These are phyloP conservation scores for Lepidurus apus DNA, from an alignment of 1,140 invertebrate genomes.

Conservation along the genomic window DNA sequence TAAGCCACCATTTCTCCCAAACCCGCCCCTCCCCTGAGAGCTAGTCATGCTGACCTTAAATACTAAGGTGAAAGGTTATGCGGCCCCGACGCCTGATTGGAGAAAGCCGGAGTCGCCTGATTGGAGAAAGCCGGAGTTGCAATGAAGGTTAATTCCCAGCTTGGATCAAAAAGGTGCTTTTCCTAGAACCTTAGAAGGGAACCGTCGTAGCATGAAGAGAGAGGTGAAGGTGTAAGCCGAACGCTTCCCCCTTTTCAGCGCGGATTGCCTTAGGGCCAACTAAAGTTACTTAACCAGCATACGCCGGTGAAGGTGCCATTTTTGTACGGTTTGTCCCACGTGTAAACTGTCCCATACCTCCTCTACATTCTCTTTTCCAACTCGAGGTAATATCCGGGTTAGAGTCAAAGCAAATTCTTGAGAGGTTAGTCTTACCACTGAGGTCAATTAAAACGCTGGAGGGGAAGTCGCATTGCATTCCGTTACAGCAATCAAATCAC, in stretches of 20 bases:
- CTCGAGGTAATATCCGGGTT: background rate
- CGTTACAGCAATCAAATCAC: no score
- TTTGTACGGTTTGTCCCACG: no score
- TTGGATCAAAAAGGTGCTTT: background rate
- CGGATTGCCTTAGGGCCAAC: background rate
- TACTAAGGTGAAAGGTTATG: background rate
- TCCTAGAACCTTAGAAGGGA: background rate
- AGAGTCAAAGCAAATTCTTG: background rate
- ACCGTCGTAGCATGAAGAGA: background rate
- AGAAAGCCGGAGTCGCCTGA: no score
- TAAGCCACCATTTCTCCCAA: no score
- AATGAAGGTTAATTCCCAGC: background rate
- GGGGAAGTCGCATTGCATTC: background rate
- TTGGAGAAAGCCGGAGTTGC: background rate
- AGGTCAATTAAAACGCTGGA: background rate
- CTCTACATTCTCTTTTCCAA: constrained; percentile 1
- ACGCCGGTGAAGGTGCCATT: no score
- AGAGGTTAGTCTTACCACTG: background rate
- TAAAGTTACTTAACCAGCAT: background rate
- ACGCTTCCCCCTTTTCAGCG: background rate
- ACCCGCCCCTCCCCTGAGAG: no score
- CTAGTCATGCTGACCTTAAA: background rate
- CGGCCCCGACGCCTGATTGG: background rate
- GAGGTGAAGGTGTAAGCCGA: background rate
- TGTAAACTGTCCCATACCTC: no score